These are phyloP conservation scores for Ceratina japonica DNA, from an alignment of 1,140 invertebrate species.

Conservation along the genomic window DNA sequence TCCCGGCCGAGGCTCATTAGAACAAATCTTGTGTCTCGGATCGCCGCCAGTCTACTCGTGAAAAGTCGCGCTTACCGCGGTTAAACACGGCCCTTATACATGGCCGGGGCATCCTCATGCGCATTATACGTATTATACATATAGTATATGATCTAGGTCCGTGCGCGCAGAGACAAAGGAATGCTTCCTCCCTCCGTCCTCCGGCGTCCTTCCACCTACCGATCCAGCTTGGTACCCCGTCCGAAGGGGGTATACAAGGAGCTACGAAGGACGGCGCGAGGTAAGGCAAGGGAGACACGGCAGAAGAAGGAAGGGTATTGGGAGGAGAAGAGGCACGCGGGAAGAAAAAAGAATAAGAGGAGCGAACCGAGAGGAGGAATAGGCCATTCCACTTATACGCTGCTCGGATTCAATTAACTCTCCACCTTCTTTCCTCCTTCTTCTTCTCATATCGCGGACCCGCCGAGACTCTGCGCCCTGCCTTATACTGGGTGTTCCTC, in stretches of 20 bases:
- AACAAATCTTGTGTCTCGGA: neutral
- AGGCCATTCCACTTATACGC: conserved; percentile 80
- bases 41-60: neutral
- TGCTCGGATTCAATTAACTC: conserved; percentile 80
- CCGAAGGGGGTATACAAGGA: conserved; percentile 65
- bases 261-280: conserved; percentile 61
- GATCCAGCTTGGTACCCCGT: conserved; percentile 68
- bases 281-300: conserved; percentile 53
- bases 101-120: conserved; percentile 45
- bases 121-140: conserved; percentile 55
- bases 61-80: conserved; percentile 3
- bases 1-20: neutral
- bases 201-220: conserved; percentile 65
- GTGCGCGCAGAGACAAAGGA: conserved; percentile 78
- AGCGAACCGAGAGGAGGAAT: conserved; percentile 73
- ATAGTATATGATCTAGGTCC: conserved; percentile 71
- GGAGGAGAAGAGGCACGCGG: conserved; percentile 65
- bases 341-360: conserved; percentile 76
- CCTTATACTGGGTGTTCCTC: conserved; percentile 69
- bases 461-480: conserved; percentile 57
- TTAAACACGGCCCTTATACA: neutral
- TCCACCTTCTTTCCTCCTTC: conserved; percentile 75
- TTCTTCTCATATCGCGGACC: conserved; percentile 66
- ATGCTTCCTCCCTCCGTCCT: conserved; percentile 67
- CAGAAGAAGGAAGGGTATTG: conserved; percentile 48